These are phyloP conservation scores for Clarias pachynema DNA, from an alignment of 2,797 vertebrate genomes.

Conservation along the genomic window DNA sequence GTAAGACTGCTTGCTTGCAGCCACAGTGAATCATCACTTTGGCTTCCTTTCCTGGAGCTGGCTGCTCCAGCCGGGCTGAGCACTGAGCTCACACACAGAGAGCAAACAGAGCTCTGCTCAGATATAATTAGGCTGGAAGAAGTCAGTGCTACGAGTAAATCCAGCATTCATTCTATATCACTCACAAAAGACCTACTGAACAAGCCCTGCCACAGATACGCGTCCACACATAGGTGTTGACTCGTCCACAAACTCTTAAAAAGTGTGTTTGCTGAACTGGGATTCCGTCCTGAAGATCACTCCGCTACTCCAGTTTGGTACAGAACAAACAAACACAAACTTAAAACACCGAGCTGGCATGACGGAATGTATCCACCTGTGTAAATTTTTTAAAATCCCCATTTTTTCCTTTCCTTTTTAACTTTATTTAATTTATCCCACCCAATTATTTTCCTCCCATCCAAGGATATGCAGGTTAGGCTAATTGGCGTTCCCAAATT, in stretches of 20 bases:
- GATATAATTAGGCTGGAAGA: constrained; percentile 46
- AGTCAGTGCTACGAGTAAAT: constrained; percentile 35
- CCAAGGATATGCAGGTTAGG: no score
- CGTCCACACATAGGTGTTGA: constrained; percentile 2
- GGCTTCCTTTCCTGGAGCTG: constrained; percentile 59
- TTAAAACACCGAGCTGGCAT: background rate
- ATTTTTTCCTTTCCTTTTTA: background rate
- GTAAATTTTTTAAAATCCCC: no score
- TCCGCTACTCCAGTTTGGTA: background rate
- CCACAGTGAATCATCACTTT: constrained; percentile 66
- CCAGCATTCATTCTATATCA: constrained; percentile 34
- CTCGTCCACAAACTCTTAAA: constrained; percentile 6
- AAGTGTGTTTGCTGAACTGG: constrained; percentile 1
- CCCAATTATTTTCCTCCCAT: no score
- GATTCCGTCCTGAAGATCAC: background rate
- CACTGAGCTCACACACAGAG: constrained; percentile 30
- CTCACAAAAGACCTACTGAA: constrained; percentile 24
- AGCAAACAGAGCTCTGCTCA: constrained; percentile 35
- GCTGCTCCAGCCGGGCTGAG: constrained; percentile 16
- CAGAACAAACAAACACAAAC: background rate
- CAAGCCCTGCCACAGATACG: constrained; percentile 11
- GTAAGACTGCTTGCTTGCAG: constrained; percentile 61
- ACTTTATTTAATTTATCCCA: no score
- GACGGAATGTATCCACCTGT: background rate
- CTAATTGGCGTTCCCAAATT: no score